Conservation (phyloP, 2,888 invertebrate species). For the Hetaerina titia region DNA sequence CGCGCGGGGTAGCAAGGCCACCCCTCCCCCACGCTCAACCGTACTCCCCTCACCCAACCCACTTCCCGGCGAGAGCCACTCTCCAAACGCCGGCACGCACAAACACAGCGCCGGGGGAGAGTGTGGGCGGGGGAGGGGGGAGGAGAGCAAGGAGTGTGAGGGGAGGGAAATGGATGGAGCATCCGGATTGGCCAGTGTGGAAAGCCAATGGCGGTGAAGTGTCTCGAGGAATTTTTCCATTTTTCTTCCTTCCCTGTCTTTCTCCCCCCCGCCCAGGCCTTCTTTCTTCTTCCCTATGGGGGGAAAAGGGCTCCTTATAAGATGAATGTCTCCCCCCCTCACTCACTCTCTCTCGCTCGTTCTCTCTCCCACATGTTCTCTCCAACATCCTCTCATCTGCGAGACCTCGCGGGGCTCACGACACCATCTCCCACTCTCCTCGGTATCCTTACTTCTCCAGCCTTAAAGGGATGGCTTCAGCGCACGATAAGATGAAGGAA, state of each 20-base stretch:
- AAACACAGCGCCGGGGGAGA: conserved; percentile 28
- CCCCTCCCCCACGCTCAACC: not conserved
- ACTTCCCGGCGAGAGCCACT: not conserved
- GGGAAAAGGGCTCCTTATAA: not conserved
- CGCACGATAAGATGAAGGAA: not conserved
- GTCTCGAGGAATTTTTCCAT: conserved; percentile 53
- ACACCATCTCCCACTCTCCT: not conserved
- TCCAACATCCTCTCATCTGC: not conserved
- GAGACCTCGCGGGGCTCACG: not conserved
- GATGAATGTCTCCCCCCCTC: not conserved
- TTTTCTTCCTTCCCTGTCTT: conserved; percentile 37
- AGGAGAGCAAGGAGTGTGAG: not conserved
- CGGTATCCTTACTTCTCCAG: not conserved
- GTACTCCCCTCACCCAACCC: not conserved
- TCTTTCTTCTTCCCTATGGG: not conserved
- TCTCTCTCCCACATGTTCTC: not conserved
- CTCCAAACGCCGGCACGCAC: conserved; percentile 3
- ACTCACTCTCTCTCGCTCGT: not conserved
- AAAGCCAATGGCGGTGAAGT: conserved; percentile 67
- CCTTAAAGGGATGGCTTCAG: not conserved
- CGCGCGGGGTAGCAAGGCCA: not conserved
- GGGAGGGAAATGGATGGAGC: conserved; percentile 35
- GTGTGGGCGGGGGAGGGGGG: not conserved
- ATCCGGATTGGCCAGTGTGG: conserved; percentile 61
- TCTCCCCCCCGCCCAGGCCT: not conserved